Conservation (phyloP, 2,888 invertebrate genomes). For the Corythucha ciliata region DNA sequence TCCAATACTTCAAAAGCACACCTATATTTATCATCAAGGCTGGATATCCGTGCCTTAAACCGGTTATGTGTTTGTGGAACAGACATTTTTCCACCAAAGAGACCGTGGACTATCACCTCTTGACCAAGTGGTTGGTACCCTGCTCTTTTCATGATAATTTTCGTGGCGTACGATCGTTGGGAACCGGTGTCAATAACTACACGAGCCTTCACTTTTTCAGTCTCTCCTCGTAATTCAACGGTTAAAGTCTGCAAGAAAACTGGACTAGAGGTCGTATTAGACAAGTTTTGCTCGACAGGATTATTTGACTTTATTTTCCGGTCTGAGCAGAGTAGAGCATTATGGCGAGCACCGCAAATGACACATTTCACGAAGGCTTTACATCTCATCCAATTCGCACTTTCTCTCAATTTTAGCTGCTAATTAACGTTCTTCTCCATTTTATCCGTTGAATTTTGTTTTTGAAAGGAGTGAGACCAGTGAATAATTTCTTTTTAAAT, state of each 20-base stretch:
- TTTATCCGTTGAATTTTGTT: no score
- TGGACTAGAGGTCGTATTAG: no score
- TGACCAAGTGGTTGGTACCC: slow-evolving; percentile 1
- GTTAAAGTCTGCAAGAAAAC: neutral
- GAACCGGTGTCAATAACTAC: slow-evolving; percentile 18
- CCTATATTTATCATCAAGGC: neutral
- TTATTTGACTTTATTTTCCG: no score
- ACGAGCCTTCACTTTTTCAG: neutral
- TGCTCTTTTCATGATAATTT: neutral
- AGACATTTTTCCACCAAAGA: slow-evolving; percentile 16
- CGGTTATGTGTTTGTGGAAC: slow-evolving; percentile 10
- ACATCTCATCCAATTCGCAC: no score
- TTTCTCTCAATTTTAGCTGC: no score
- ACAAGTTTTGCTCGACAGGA: no score
- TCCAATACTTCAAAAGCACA: slow-evolving; percentile 18
- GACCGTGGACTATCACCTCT: slow-evolving; percentile 5
- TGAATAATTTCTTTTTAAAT: no score
- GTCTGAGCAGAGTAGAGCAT: no score
- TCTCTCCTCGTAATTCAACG: neutral
- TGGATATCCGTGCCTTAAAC: neutral
- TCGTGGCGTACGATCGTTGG: slow-evolving; percentile 15
- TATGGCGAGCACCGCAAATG: no score
- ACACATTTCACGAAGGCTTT: no score
- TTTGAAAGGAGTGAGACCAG: no score
- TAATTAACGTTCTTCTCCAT: no score